These are phyloP conservation scores for Drosophila auraria DNA, from an alignment of 1,140 invertebrate genomes.

Conservation along the genomic window DNA sequence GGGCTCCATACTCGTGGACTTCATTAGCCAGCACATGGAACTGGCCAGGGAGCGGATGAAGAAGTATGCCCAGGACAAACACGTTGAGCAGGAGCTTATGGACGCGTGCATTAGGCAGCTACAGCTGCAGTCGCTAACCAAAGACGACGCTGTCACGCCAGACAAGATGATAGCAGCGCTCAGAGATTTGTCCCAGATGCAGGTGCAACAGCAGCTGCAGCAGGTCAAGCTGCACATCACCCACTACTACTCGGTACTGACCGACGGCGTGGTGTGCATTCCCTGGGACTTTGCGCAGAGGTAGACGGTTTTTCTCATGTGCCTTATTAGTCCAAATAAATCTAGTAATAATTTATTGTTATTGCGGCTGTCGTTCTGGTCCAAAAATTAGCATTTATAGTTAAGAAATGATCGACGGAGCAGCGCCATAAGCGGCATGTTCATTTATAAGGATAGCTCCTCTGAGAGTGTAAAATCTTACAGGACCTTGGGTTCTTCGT, in stretches of 20 bases:
- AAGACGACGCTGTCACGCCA: conserved; percentile 96
- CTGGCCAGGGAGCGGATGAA: conserved; percentile 89
- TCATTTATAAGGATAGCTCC: neutral
- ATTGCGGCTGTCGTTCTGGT: neutral
- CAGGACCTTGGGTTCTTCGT: neutral
- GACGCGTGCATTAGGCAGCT: conserved; percentile 89
- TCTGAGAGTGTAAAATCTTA: neutral
- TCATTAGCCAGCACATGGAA: conserved; percentile 91
- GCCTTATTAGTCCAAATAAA: conserved; percentile 59
- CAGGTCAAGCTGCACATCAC: conserved; percentile 91
- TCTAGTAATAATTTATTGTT: conserved; percentile 4
- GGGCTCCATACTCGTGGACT: conserved; percentile 92
- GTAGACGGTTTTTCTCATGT: conserved; percentile 52
- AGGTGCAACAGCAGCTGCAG: conserved; percentile 77
- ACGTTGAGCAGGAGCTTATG: conserved; percentile 90
- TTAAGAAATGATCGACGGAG: too few relatives aligned
- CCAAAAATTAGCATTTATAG: too few relatives aligned
- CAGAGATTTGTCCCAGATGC: conserved; percentile 88
- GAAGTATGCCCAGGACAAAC: conserved; percentile 92
- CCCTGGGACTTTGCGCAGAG: conserved; percentile 93
- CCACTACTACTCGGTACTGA: conserved; percentile 96
- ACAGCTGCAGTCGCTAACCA: conserved; percentile 89
- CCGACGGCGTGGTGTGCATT: conserved; percentile 95
- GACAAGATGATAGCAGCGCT: conserved; percentile 95
- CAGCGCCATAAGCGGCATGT: neutral